Conservation (phyloP, 2,113 vertebrate species). For the Myxocyprinus asiaticus region DNA sequence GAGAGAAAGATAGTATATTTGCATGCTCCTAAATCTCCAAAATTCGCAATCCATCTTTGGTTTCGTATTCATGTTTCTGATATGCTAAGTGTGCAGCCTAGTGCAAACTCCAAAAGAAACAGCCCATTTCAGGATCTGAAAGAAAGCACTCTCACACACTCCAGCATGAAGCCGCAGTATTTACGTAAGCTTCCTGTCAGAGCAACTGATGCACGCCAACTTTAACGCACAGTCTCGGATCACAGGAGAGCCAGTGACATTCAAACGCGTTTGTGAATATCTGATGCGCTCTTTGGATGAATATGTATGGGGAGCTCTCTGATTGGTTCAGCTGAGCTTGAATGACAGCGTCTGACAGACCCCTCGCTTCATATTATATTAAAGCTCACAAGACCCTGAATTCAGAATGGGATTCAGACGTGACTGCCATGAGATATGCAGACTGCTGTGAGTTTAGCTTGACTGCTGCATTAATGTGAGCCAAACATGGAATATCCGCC, state of each 20-base stretch:
- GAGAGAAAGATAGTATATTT: no score
- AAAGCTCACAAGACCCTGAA: slow-evolving; percentile 67
- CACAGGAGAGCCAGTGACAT: background rate
- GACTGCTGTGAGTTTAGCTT: background rate
- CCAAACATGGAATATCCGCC: background rate
- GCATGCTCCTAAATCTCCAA: no score
- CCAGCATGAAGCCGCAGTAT: background rate
- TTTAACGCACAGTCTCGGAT: background rate
- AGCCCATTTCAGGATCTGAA: background rate
- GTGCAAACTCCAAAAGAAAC: background rate
- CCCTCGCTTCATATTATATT: slow-evolving; percentile 72
- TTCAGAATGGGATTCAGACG: slow-evolving; percentile 69
- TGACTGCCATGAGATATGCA: slow-evolving; percentile 49
- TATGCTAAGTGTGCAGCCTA: background rate
- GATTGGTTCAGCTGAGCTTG: slow-evolving; percentile 33
- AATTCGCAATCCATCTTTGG: background rate
- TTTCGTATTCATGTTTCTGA: background rate
- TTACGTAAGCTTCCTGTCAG: background rate
- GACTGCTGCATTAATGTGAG: slow-evolving; percentile 3
- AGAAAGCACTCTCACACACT: background rate
- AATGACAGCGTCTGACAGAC: slow-evolving; percentile 59
- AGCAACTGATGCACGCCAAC: background rate
- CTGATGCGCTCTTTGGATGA: background rate
- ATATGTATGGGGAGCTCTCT: background rate
- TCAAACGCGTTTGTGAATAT: background rate